These are phyloP conservation scores for Etia nguti DNA, from an alignment of 2,113 vertebrate species.

Conservation along the genomic window DNA sequence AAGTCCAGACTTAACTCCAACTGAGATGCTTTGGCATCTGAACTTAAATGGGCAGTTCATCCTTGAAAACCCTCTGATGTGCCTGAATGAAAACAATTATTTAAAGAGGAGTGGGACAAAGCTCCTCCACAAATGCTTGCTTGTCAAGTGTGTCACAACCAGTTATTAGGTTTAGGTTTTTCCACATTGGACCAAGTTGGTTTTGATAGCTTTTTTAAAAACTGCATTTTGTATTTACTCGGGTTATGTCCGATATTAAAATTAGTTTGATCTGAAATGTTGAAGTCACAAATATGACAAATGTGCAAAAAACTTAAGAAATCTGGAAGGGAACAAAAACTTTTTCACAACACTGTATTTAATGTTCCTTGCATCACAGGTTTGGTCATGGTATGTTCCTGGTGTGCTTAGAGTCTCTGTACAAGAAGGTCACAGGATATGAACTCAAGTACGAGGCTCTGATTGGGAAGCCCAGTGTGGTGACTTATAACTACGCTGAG, in stretches of 20 bases:
- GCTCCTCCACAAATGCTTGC: background rate
- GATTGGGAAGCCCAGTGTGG: conserved; percentile 89
- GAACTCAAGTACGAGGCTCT: conserved; percentile 87
- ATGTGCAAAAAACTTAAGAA: background rate
- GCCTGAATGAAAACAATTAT: background rate
- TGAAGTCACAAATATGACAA: background rate
- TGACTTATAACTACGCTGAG: conserved; percentile 90
- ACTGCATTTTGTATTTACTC: background rate
- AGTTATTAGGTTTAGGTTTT: background rate
- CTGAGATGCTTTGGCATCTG: background rate
- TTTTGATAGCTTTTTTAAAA: background rate
- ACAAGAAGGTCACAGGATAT: conserved; percentile 87
- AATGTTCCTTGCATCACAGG: conserved; percentile 58
- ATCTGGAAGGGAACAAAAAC: background rate
- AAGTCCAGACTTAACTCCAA: accelerated
- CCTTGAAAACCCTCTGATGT: background rate
- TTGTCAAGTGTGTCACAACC: background rate
- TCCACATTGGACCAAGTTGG: background rate
- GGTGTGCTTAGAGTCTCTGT: conserved; percentile 88
- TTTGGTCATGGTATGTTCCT: conserved; percentile 95
- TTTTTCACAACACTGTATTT: background rate
- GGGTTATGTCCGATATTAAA: background rate
- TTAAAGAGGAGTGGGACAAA: background rate
- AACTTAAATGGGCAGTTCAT: background rate
- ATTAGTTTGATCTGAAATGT: background rate